phyloP scores from a whole-genome alignment of 2,888 invertebrate species.

The Tenthredo amoena region DNA sequence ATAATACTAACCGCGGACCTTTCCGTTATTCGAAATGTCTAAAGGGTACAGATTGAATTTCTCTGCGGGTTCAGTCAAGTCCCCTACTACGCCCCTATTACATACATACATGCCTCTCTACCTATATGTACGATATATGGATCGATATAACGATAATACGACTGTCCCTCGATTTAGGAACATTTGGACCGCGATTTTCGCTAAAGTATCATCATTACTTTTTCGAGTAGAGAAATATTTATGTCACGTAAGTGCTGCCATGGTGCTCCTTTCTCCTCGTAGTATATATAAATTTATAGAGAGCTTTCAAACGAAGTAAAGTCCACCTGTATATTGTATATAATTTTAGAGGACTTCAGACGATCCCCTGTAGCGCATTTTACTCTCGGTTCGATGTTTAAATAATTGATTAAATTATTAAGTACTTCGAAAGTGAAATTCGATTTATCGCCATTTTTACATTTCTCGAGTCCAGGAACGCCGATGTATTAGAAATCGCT shows the following conservation, averaged over 20 bases:
- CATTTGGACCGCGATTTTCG: constrained; percentile 33
- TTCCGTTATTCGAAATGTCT: constrained; percentile 31
- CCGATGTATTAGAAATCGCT: constrained; percentile 3
- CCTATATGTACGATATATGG: constrained; percentile 11
- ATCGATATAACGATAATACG: constrained; percentile 43
- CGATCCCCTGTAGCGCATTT: background rate
- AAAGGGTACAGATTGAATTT: constrained; percentile 40
- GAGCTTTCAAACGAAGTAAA: background rate
- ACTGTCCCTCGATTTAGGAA: constrained; percentile 36
- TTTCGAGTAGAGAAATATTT: constrained; percentile 12
- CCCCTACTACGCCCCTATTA: background rate
- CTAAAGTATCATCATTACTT: constrained; percentile 35
- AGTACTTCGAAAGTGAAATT: constrained; percentile 42
- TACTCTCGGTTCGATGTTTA: constrained; percentile 28
- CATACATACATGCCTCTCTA: background rate
- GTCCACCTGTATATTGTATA: background rate
- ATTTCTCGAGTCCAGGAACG: background rate
- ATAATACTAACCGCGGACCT: background rate
- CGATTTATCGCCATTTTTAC: constrained; percentile 2
- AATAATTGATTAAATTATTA: constrained; percentile 44
- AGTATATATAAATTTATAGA: constrained; percentile 27
- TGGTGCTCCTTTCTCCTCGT: background rate
- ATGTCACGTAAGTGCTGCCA: constrained; percentile 19
- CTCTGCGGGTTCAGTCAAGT: constrained; percentile 42
- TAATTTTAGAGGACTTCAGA: background rate